Percentiles rank a stretch among this genome's conserved stretches.
These are phyloP conservation scores for Scrobipalpa costella DNA, from an alignment of 2,888 invertebrate species.

Conservation along the genomic window DNA sequence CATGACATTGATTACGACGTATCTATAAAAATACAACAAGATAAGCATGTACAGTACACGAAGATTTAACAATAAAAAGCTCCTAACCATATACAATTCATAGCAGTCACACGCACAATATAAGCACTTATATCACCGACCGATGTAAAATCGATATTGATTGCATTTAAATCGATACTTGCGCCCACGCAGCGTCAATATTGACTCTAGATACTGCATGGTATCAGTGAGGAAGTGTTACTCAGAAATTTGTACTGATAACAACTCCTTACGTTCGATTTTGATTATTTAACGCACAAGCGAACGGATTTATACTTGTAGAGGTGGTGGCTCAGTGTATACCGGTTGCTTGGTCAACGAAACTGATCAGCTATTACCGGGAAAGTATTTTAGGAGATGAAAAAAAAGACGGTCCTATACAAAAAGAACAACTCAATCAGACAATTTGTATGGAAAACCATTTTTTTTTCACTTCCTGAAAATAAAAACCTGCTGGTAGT, in stretches of 20 bases:
- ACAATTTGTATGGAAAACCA: no score
- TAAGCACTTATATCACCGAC: constrained; percentile 53
- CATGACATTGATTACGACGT: not conserved
- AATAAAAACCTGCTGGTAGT: no score
- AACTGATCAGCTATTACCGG: no score
- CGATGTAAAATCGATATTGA: constrained; percentile 56
- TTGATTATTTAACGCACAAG: constrained; percentile 19
- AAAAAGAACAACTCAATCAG: no score
- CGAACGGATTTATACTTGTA: not conserved
- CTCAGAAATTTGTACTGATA: constrained; percentile 72
- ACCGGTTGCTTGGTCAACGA: no score
- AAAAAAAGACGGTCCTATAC: no score
- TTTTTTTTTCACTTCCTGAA: no score
- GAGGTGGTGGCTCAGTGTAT: not conserved
- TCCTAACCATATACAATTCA: not conserved
- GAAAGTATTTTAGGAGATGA: no score
- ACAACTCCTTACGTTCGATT: constrained; percentile 50
- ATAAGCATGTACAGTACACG: not conserved
- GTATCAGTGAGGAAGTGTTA: constrained; percentile 59
- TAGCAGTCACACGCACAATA: constrained; percentile 41
- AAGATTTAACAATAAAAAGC: not conserved
- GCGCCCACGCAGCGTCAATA: constrained; percentile 75
- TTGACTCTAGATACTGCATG: constrained; percentile 65
- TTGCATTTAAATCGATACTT: constrained; percentile 64
- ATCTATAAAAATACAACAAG: not conserved